Conservation (phyloP, 2,888 invertebrate genomes). For the Drosophila lacicola region DNA sequence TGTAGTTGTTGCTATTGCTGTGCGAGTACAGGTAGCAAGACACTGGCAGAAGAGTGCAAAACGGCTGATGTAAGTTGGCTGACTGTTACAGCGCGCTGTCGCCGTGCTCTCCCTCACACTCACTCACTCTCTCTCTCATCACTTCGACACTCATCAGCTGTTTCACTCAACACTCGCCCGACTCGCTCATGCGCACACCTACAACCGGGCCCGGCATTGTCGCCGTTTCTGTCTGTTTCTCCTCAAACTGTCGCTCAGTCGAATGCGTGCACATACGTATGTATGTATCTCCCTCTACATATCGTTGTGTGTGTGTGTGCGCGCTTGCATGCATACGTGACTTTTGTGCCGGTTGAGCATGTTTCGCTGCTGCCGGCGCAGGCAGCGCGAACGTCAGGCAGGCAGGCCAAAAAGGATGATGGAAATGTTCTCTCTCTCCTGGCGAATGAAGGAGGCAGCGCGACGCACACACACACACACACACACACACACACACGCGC, state of each 20-base stretch:
- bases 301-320: slow-evolving; percentile 15
- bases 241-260: slow-evolving; percentile 37
- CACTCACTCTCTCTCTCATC: slow-evolving; percentile 22
- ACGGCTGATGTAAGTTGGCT: slow-evolving; percentile 74
- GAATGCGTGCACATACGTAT: slow-evolving; percentile 16
- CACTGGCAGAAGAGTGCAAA: slow-evolving; percentile 38
- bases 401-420: slow-evolving; percentile 61
- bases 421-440: slow-evolving; percentile 61
- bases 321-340: slow-evolving; percentile 71
- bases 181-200: slow-evolving; percentile 74
- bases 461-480: neutral
- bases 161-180: slow-evolving; percentile 60
- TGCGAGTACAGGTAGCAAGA: slow-evolving; percentile 58
- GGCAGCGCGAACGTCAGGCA: slow-evolving; percentile 37
- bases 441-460: neutral
- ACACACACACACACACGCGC: neutral
- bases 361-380: slow-evolving; percentile 55
- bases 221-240: slow-evolving; percentile 44
- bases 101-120: slow-evolving; percentile 16
- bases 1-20: slow-evolving; percentile 40
- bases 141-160: slow-evolving; percentile 57
- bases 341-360: slow-evolving; percentile 73
- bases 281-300: slow-evolving; percentile 9
- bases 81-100: slow-evolving; percentile 53
- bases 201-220: slow-evolving; percentile 58